phyloP scores from a whole-genome alignment of 2,113 vertebrate genomes.

The Dicrurus megarhynchus region DNA sequence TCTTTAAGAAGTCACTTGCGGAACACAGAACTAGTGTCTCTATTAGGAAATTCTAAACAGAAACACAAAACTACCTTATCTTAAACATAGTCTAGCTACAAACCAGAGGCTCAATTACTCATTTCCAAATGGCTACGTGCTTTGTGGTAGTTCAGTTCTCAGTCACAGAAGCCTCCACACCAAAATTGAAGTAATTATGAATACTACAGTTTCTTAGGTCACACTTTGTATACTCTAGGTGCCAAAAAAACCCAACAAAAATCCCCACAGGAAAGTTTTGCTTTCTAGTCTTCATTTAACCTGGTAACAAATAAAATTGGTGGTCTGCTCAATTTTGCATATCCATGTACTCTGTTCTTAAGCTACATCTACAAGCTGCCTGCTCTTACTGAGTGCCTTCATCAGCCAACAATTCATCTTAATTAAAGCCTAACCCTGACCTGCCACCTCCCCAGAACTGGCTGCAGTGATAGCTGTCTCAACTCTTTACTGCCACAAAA shows the following conservation, averaged over 20 bases:
- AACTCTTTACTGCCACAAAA: neutral
- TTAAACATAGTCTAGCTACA: neutral
- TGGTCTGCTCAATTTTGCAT: neutral
- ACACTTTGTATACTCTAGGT: neutral
- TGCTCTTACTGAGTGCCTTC: neutral
- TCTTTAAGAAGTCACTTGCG: neutral
- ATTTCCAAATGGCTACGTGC: constrained; percentile 11
- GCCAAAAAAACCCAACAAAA: neutral
- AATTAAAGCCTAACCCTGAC: constrained; percentile 15
- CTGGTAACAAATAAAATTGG: neutral
- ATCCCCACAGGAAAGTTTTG: neutral
- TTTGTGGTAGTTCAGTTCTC: neutral
- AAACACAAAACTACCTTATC: constrained; percentile 48
- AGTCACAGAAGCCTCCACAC: neutral
- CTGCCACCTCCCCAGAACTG: neutral
- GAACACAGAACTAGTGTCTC: neutral
- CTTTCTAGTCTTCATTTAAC: neutral
- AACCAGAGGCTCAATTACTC: constrained; percentile 5
- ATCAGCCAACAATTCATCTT: neutral
- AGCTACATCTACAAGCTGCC: neutral
- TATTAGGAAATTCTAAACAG: constrained; percentile 20
- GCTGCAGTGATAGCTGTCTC: neutral
- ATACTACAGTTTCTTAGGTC: neutral
- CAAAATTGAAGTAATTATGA: neutral
- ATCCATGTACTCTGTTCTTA: neutral